phyloP scores from a whole-genome alignment of 2,888 invertebrate species.

The Geotrupes spiniger region DNA sequence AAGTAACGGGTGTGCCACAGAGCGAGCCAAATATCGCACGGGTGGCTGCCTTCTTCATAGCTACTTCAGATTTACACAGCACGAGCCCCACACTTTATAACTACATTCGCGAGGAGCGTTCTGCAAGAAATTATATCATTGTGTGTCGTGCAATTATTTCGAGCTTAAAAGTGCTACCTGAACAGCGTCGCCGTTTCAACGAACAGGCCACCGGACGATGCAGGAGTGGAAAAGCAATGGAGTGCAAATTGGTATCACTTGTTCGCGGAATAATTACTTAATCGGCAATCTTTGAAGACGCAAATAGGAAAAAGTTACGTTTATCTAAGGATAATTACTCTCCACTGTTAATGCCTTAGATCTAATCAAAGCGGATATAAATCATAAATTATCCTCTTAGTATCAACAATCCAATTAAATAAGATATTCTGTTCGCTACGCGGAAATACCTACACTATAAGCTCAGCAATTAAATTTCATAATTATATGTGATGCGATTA shows the following conservation, averaged over 20 bases:
- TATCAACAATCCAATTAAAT: conserved; percentile 35
- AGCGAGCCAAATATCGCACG: conserved; percentile 48
- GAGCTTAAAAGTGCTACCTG: too few species aligned
- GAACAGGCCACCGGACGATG: too few species aligned
- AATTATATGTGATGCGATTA: too few species aligned
- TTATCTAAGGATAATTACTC: too few species aligned
- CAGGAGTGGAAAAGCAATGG: too few species aligned
- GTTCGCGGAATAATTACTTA: too few species aligned
- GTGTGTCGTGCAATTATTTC: too few species aligned
- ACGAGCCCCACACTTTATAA: conserved; percentile 37
- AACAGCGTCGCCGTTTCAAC: too few species aligned
- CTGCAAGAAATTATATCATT: background rate
- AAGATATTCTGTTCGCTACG: conserved; percentile 29
- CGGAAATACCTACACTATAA: background rate
- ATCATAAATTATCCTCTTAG: conserved; percentile 1
- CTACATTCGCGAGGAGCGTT: conserved; percentile 13
- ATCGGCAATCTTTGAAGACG: too few species aligned
- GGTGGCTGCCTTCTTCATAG: conserved; percentile 44
- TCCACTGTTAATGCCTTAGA: background rate
- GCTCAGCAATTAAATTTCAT: too few species aligned
- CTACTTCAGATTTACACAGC: conserved; percentile 41
- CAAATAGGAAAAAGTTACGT: too few species aligned
- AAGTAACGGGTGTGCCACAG: conserved; percentile 46
- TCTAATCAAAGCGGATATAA: conserved; percentile 4
- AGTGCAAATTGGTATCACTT: too few species aligned